These are phyloP conservation scores for Drosophila tanythrix DNA, from an alignment of 2,888 invertebrate genomes.

Conservation along the genomic window DNA sequence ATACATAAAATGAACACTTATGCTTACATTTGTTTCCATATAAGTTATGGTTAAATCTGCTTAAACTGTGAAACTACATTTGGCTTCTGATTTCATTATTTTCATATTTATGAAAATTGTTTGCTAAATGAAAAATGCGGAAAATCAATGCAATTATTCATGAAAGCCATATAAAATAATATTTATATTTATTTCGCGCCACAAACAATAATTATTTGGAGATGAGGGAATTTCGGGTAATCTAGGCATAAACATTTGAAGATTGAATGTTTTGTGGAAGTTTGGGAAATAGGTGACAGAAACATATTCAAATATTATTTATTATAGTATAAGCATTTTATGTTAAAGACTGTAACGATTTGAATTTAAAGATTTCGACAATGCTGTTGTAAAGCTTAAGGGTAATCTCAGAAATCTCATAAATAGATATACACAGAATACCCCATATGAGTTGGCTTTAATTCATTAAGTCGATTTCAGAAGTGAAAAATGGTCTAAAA, in stretches of 20 bases:
- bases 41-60: not conserved
- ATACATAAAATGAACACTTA: slow-evolving; percentile 69
- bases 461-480: not conserved
- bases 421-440: not conserved
- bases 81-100: not conserved
- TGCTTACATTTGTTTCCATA: slow-evolving; percentile 24
- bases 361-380: not conserved
- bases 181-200: not conserved
- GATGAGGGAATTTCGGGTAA: not conserved
- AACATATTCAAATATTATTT: not conserved
- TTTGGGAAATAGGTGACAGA: not conserved
- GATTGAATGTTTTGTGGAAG: not conserved
- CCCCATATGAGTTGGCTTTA: not conserved
- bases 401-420: not conserved
- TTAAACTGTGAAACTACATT: not conserved
- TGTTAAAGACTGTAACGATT: not conserved
- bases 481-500: not conserved
- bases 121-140: not conserved
- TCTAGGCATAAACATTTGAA: not conserved
- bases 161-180: not conserved
- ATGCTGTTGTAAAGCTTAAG: not conserved
- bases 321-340: not conserved
- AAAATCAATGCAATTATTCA: not conserved
- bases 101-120: not conserved
- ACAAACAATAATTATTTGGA: not conserved